Evolutionary conservation across 2,888 invertebrate genomes (phyloP), one percentile per base, ranked within the genome.

Genomic region (Ephialtes manifestator): DNA sequence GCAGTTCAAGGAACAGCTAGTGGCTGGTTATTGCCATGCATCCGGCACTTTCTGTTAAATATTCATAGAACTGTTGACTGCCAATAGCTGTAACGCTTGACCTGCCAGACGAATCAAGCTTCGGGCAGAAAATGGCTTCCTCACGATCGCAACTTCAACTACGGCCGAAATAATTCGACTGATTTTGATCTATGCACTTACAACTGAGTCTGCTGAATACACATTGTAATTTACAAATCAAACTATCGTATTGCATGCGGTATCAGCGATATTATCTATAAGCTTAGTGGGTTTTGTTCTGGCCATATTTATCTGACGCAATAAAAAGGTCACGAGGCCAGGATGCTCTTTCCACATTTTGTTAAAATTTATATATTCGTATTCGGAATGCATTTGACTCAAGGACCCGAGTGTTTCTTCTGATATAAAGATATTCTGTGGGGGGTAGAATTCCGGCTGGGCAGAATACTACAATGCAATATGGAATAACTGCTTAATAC

Each of bases 401-500:
- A 58, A 60, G 68, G 55, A 43, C 55, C 39, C 39, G 39, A 63
- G 28, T n/a, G 4, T 60, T 53, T 53, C 20, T 20, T 53, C 18
- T 18, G 51, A 15, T 51, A 18, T 5, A 18, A 51, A 15, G n/a
- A 51, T 15, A 18, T 13, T 5, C 15, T 15, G 2, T 4, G 3
- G 18, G 20, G 20, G 51, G 18, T 7, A 20, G 20, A 8, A 20
- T 53, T 53, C 2, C 10, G 31, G 4, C 15, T 28, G 7, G 51
- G 15, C 8, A 51, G 51, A 31, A 51, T 70, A 11, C 20, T 10
- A 35, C 24, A 51, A n/a, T 1, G n/a, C 18, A n/a, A 35, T 43
- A 28, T 20, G 11, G 58, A 65, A 79, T 24, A 72, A 60, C 63
- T 70, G 63, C 76, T 81, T 81, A 81, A 81, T 81, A 70, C 60